Base-by-base conservation (phyloP, 2,888 invertebrate genomes). In the Halocaridina rubra region DNA sequence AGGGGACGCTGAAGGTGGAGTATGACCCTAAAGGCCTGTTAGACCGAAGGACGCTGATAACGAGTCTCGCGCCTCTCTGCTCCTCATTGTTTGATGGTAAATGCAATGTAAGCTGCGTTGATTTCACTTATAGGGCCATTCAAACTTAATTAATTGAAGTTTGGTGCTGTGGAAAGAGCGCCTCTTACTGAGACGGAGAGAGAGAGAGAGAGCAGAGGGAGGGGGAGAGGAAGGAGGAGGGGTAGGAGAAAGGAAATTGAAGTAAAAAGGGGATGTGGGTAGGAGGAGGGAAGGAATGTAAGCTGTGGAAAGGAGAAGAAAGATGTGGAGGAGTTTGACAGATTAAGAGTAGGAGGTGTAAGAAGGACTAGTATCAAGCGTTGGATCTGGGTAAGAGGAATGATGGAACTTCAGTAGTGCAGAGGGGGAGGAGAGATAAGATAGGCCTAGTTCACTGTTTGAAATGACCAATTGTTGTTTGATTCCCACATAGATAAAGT, bases 131-230 rank as follows among this genome's bases (percentile, higher is more conserved):
- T 81, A 81, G 81, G 76, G 75, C 76, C 81, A 81, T 81, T 81
- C 81, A 81, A 81, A 81, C 81, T 81, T 81, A 81, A 81, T 81
- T 81, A 81, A 81, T 81, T 81, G 81, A 81, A 81, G 81, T 81
- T 81, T 81, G 81, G 75, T 75, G 81, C 81, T 75, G 67, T 64
- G 81, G 81, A 75, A 75, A 81, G 75, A 81, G 81, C 67, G 76
- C 69, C 29, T 32, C 69, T 69, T 67, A 64, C 76, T 57, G 57
- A 33, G 75, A 30, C 4, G 27, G 10, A 10, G 19, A 30, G n/a
- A n/a, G n/a, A 19, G 13, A 16, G 30, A 2, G 16, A 19, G 16
- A n/a, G 16, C 10, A 13, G 3, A 4, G 29, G 30, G 13, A 71
- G 27, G 30, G 19, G 16, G 71, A 19, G 16, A 32, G 71, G 71